phyloP scores from a whole-genome alignment of 2,113 vertebrate genomes.

The Canis aureus region DNA sequence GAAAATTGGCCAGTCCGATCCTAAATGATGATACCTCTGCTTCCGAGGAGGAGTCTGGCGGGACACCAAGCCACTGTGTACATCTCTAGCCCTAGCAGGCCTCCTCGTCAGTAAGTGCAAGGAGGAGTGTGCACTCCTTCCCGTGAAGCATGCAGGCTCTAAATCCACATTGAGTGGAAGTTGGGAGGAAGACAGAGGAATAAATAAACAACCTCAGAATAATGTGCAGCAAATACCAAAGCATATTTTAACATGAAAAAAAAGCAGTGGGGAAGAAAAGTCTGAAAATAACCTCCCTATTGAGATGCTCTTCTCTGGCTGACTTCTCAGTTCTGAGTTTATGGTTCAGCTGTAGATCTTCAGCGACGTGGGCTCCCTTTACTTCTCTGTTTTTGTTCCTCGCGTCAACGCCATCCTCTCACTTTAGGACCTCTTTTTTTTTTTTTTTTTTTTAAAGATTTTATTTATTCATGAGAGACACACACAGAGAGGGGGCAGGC shows the following conservation, averaged over 20 bases:
- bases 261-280: not conserved
- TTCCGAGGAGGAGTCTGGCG: not conserved
- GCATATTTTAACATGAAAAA: not conserved
- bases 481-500: too few species aligned
- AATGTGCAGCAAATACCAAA: not conserved
- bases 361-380: accelerated
- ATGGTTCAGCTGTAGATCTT: not conserved
- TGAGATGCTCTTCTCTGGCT: not conserved
- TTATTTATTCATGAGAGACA: too few species aligned
- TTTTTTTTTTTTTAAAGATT: not conserved
- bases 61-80: not conserved
- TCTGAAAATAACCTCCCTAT: not conserved
- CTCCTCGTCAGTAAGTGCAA: not conserved
- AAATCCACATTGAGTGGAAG: not conserved
- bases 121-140: not conserved
- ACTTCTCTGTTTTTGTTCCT: not conserved
- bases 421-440: not conserved
- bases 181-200: not conserved
- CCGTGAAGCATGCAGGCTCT: not conserved
- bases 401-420: not conserved
- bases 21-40: not conserved
- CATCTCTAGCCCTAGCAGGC: not conserved
- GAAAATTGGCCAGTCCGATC: not conserved
- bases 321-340: not conserved
- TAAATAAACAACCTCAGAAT: not conserved